phyloP scores from a whole-genome alignment of 1,140 invertebrate genomes.

The Epicauta chinensis region DNA sequence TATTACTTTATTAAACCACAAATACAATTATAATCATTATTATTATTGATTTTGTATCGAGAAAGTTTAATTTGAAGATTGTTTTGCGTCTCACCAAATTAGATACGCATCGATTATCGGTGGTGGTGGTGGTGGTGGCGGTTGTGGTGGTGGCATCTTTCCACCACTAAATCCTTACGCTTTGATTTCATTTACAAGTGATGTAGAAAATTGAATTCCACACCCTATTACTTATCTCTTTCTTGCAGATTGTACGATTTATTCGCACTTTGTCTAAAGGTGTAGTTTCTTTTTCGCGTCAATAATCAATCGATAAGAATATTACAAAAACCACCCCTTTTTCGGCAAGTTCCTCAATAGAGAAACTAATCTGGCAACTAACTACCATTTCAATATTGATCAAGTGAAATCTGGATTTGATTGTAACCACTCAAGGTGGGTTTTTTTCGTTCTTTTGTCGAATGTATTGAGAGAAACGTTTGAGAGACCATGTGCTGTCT shows the following conservation, averaged over 20 bases:
- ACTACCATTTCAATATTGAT: no score
- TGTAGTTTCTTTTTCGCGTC: conserved; percentile 25
- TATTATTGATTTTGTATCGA: no score
- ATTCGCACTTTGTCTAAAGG: background rate
- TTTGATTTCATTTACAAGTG: conserved; percentile 43
- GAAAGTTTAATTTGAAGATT: background rate
- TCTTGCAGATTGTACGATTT: background rate
- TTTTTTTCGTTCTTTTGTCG: no score
- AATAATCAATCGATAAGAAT: conserved; percentile 36
- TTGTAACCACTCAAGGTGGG: no score
- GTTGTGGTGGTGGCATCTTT: background rate
- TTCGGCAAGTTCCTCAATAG: no score
- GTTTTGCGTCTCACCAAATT: background rate
- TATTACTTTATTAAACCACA: no score
- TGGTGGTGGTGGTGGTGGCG: no score
- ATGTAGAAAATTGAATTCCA: conserved; percentile 44
- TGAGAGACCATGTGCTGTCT: no score
- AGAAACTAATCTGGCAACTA: no score
- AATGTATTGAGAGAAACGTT: no score
- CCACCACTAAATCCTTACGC: conserved; percentile 11
- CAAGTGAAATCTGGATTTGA: no score
- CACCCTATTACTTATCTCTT: conserved; percentile 27
- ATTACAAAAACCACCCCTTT: conserved; percentile 2
- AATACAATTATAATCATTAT: no score
- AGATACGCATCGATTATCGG: background rate